Percentiles rank a stretch among this genome's conserved stretches.
These are phyloP conservation scores for Mus spicilegus DNA, from an alignment of 2,113 vertebrate genomes.

Conservation along the genomic window DNA sequence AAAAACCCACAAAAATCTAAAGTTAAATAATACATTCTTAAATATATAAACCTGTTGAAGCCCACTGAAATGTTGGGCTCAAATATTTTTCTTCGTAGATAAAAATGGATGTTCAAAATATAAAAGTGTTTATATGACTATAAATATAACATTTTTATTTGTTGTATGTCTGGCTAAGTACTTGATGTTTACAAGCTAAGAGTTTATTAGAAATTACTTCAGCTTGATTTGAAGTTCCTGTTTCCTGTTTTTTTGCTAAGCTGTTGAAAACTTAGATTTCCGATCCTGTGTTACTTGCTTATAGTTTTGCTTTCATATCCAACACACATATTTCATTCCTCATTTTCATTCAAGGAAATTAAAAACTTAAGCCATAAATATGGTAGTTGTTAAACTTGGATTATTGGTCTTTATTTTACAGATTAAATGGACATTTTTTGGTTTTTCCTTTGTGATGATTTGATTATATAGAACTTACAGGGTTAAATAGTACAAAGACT, in stretches of 20 bases:
- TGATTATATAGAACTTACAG: constrained; percentile 51
- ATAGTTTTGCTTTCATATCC: constrained; percentile 81
- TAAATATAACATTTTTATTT: constrained; percentile 42
- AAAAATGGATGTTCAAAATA: constrained; percentile 47
- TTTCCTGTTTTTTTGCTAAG: constrained; percentile 85
- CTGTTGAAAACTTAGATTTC: constrained; percentile 79
- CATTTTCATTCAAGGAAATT: constrained; percentile 55
- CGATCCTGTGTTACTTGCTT: constrained; percentile 76
- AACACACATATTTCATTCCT: constrained; percentile 61
- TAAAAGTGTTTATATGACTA: constrained; percentile 7
- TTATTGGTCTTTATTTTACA: constrained; percentile 51
- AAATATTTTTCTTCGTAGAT: not conserved
- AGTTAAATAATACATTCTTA: constrained; percentile 49
- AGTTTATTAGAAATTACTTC: constrained; percentile 53
- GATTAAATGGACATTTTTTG: constrained; percentile 13
- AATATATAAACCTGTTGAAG: not conserved
- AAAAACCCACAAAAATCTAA: constrained; percentile 9
- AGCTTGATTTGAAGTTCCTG: constrained; percentile 78
- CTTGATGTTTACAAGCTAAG: constrained; percentile 26
- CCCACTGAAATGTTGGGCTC: constrained; percentile 2
- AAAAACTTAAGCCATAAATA: not conserved
- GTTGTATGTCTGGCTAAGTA: not conserved
- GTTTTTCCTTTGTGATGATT: constrained; percentile 40
- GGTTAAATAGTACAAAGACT: constrained; percentile 31
- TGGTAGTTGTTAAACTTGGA: not conserved